Evolutionary conservation across 2,797 vertebrate species (phyloP).

Genomic region (Xenentodon cancila): DNA sequence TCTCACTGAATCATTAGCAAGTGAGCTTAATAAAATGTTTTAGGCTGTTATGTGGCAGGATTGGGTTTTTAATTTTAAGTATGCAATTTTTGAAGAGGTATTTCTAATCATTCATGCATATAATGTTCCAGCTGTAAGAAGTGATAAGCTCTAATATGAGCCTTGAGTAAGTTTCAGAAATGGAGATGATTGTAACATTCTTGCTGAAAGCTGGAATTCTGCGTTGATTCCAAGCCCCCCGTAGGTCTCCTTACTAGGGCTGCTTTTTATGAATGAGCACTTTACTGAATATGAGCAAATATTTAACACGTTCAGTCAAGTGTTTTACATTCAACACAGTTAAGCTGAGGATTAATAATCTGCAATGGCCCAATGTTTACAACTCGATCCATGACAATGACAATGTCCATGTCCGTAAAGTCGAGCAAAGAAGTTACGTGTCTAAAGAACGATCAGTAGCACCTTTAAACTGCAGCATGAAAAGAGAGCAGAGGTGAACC

Average conservation of each 20-base stretch:
- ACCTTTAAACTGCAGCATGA: too few relatives aligned
- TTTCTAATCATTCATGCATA: slow-evolving; percentile 13
- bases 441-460: too few relatives aligned
- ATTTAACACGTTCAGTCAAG: background rate
- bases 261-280: too few relatives aligned
- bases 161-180: background rate
- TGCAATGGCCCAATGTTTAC: too few relatives aligned
- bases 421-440: too few relatives aligned
- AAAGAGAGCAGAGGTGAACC: too few relatives aligned
- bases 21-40: slow-evolving; percentile 17
- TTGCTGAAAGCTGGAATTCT: background rate
- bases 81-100: slow-evolving; percentile 9
- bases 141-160: background rate
- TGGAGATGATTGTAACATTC: slow-evolving; percentile 1
- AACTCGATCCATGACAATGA: too few relatives aligned
- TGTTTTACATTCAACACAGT: background rate
- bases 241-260: too few relatives aligned
- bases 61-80: slow-evolving; percentile 4
- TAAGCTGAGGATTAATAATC: background rate
- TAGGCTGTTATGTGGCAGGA: slow-evolving; percentile 2
- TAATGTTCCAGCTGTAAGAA: slow-evolving; percentile 11
- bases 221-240: too few relatives aligned
- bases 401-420: too few relatives aligned
- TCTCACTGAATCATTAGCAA: slow-evolving; percentile 1
- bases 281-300: background rate